Evolutionary conservation across 2,797 vertebrate species (phyloP), one percentile per base, ranked within the genome.

Genomic region (Bothrops alternatus): DNA sequence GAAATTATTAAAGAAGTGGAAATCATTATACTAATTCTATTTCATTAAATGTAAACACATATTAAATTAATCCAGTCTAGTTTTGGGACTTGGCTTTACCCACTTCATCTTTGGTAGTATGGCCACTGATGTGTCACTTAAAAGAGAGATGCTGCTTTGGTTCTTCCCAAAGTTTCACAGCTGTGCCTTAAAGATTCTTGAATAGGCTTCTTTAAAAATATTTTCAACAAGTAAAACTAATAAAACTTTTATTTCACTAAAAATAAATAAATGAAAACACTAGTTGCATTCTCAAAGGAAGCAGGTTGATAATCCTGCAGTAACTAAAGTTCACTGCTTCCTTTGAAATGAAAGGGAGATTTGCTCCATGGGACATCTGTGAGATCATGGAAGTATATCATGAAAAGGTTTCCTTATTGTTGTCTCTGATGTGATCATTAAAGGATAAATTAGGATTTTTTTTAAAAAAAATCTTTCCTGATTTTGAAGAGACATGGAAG

Each of bases 341-440:
- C 89, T 92, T 92, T 93, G 93, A 92, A 90, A 92, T 90, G 58
- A 93, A 93, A 90, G 86, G 28, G 65, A 90, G 26, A 88, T 85
- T 93, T 92, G 69, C 50, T 88, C 6, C 16, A 55, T 65, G 20
- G 28, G 69, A 90, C 86, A 85, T 87, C 47, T 65, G 65, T 85
- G 60, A 91, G 91, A 92, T 92, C 93, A 93, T 73, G 42, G 88
- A 93, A 87, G 50, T 55, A 86, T 89, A 85, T 37, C 47, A 91
- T 73, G 78, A 89, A 91, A 25, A 91, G 37, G 14, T 90, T 90
- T 42, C 57, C 65, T 92, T 53, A 88, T 78, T 92, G 89, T 92
- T 92, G 91, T 88, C 50, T 93, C 85, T 90, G 91, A 90, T 90
- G 91, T 90, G 89, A 92, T 93, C 58, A 93, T 93, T 91, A 93